These are phyloP conservation scores for Cryptotis parvus DNA, from an alignment of 2,113 vertebrate species.

Conservation along the genomic window DNA sequence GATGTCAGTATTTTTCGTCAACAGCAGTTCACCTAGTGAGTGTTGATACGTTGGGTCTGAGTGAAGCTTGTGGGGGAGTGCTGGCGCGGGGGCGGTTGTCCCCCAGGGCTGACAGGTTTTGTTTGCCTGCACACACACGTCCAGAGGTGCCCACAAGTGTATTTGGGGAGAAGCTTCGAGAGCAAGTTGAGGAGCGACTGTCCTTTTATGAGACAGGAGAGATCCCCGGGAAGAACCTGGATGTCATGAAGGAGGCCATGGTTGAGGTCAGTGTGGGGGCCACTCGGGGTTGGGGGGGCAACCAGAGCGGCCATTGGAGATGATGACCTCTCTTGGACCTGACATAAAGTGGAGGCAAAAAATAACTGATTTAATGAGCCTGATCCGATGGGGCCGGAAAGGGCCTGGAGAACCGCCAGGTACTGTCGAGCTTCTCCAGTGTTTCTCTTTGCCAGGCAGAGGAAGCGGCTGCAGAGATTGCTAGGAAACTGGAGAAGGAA, in stretches of 20 bases:
- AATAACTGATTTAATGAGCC: slow-evolving; percentile 99
- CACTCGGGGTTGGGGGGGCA: rapidly evolving
- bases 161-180: slow-evolving; percentile 95
- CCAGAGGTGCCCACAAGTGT: slow-evolving; percentile 95
- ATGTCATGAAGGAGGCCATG: slow-evolving; percentile 96
- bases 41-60: slow-evolving; percentile 93
- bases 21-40: slow-evolving; percentile 94
- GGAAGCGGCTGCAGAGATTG: slow-evolving; percentile 91
- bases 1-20: slow-evolving; percentile 99
- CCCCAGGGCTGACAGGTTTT: slow-evolving; percentile 36
- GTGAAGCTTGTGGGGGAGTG: slow-evolving; percentile 83
- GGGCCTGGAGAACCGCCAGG: rapidly evolving
- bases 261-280: slow-evolving; percentile 88
- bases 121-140: not conserved
- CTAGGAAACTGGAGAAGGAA: slow-evolving; percentile 92
- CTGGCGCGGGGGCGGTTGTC: not conserved
- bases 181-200: slow-evolving; percentile 96
- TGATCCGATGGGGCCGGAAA: slow-evolving; percentile 85
- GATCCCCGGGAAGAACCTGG: slow-evolving; percentile 94
- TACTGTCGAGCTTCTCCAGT: rapidly evolving
- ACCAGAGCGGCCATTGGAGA: slow-evolving; percentile 77
- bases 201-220: slow-evolving; percentile 96
- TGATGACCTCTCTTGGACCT: slow-evolving; percentile 91
- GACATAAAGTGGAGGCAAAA: slow-evolving; percentile 88
- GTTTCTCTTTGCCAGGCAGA: slow-evolving; percentile 85